Percentiles rank a stretch among this genome's conserved stretches.
Conservation (phyloP, 2,888 invertebrate species). For the Trichopria drosophilae region DNA sequence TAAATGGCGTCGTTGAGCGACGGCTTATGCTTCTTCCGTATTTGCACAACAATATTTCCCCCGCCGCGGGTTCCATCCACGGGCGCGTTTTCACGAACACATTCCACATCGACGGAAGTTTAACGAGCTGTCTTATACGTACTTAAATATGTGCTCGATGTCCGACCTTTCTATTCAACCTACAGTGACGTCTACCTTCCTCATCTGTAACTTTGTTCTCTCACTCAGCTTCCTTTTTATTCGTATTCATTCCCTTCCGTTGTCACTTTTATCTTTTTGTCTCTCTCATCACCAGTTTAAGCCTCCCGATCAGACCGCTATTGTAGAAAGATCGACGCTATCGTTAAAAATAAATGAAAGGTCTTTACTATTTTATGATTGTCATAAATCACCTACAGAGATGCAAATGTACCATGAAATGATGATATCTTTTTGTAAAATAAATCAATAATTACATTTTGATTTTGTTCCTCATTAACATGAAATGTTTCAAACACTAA, state of each 20-base stretch:
- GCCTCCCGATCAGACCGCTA: no score
- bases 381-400: no score
- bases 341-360: no score
- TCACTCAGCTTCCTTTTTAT: constrained; percentile 8
- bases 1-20: constrained; percentile 38
- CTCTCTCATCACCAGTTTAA: not conserved
- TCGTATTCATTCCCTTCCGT: not conserved
- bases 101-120: constrained; percentile 36
- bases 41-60: constrained; percentile 46
- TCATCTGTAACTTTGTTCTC: constrained; percentile 4
- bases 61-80: constrained; percentile 37
- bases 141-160: no score
- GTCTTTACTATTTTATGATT: no score
- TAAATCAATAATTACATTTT: no score
- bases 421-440: no score
- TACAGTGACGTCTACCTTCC: constrained; percentile 19
- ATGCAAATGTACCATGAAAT: no score
- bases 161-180: no score
- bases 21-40: constrained; percentile 39
- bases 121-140: constrained; percentile 40
- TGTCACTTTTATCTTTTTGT: constrained; percentile 1
- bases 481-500: no score
- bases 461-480: no score
- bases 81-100: constrained; percentile 13
- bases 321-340: no score